phyloP scores from a whole-genome alignment of 2,113 vertebrate genomes.

The Electrona antarctica region DNA sequence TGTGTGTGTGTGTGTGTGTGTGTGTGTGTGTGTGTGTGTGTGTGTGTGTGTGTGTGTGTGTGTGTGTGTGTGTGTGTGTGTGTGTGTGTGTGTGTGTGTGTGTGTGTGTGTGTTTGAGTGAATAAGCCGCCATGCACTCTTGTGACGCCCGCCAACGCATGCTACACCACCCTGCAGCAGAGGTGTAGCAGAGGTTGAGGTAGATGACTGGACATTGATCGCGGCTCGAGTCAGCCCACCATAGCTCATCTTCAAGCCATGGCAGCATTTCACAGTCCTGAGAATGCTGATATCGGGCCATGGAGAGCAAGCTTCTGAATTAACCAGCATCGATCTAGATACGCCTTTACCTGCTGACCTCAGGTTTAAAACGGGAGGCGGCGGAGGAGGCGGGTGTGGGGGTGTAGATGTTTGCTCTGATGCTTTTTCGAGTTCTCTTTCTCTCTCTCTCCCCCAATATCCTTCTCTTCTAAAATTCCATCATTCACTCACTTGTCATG shows the following conservation, averaged over 20 bases:
- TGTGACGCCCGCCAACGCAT: too few relatives aligned
- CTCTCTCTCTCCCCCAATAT: conserved; percentile 1
- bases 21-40: too few relatives aligned
- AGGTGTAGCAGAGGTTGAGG: not conserved
- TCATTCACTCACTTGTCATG: not conserved
- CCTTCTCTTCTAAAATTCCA: not conserved
- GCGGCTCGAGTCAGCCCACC: conserved; percentile 2
- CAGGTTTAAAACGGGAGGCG: conserved; percentile 22
- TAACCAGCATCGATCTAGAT: conserved; percentile 55
- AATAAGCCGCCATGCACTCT: too few relatives aligned
- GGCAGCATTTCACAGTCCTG: conserved; percentile 22
- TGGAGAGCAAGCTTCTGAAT: conserved; percentile 31
- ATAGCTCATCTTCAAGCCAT: conserved; percentile 24
- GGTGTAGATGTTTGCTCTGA: not conserved
- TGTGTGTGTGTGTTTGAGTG: too few relatives aligned
- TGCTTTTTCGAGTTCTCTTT: not conserved
- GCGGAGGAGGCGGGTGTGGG: not conserved
- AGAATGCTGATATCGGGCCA: conserved; percentile 40
- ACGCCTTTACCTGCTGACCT: conserved; percentile 51
- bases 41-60: too few relatives aligned
- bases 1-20: too few relatives aligned
- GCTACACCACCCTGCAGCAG: too few relatives aligned
- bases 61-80: too few relatives aligned
- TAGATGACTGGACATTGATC: conserved; percentile 25
- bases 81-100: too few relatives aligned